phyloP scores from a whole-genome alignment of 2,888 invertebrate genomes.

The Thelaira solivaga region DNA sequence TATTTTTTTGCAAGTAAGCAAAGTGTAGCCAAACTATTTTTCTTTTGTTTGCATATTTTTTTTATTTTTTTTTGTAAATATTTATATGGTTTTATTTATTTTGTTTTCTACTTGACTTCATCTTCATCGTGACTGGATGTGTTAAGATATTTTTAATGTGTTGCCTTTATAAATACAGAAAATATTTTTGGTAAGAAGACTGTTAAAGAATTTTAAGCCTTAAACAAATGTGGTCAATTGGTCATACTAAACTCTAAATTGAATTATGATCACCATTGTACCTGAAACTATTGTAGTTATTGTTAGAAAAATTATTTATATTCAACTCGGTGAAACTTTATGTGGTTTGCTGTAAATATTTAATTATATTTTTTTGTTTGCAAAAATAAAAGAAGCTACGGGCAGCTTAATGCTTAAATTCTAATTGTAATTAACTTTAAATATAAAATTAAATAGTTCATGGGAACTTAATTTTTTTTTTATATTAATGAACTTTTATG shows the following conservation, averaged over 20 bases:
- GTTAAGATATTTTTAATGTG: constrained; percentile 9
- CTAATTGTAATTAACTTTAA: too few relatives aligned
- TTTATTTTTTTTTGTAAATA: constrained; percentile 19
- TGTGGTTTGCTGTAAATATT: background rate
- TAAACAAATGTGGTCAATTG: constrained; percentile 60
- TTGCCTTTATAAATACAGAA: background rate
- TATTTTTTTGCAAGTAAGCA: constrained; percentile 7
- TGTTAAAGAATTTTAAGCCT: constrained; percentile 37
- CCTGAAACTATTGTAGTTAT: constrained; percentile 40
- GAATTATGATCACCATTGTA: constrained; percentile 54
- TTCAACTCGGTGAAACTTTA: background rate
- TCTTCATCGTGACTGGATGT: constrained; percentile 47
- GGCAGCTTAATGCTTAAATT: background rate
- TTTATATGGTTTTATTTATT: constrained; percentile 5
- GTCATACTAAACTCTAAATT: constrained; percentile 51
- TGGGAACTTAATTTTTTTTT: too few relatives aligned
- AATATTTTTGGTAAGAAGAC: background rate
- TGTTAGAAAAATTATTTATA: constrained; percentile 27
- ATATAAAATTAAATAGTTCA: too few relatives aligned
- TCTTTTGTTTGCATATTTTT: constrained; percentile 50
- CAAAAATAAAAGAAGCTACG: constrained; percentile 12
- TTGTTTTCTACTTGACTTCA: constrained; percentile 11
- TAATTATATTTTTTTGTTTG: background rate
- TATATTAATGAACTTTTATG: too few relatives aligned
- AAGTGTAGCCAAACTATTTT: constrained; percentile 39